Base-by-base conservation (phyloP, 2,113 vertebrate genomes). In the Motacilla tschutschensis region DNA sequence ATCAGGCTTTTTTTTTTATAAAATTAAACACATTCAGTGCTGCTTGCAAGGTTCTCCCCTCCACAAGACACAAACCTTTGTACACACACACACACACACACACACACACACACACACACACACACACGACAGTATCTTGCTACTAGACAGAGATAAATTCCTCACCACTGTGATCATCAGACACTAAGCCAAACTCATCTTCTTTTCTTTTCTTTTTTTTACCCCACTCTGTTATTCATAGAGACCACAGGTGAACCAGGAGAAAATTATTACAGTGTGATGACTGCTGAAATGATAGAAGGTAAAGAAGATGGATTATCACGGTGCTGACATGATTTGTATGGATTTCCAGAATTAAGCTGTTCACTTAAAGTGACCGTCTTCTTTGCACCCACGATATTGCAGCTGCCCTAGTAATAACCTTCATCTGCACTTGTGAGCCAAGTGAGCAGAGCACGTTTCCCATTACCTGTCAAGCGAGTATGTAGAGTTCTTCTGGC, bases 381-480 rank as follows among this genome's bases (percentile, higher is more conserved):
- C 96, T 89, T 96, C 92, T 96, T 95, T 96, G 94, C 79, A 54
- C 91, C 94, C 91, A 70, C 6, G 87, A 93, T 95, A 96, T 96
- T 90, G 58, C 96, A 89, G 96, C 95, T 96, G 97, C 96, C 96
- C 95, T 79, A 66, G 81, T 92, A 95, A 97, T 97, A 98, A 98
- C 97, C 97, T 97, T 97, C 97, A 97, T 97, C 96, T 97, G 96
- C 95, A 97, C 97, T 97, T 97, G 97, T 95, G 96, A 97, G 96
- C 94, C 95, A 95, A 96, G 96, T 94, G 96, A 97, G 95, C 95
- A 95, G 92, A 97, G 96, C 97, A 96, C 95, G 78, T 97, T 97
- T 98, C 96, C 97, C 95, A 98, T 98, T 98, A 97, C 97, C 95
- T 97, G 96, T 97, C 96, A 96, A 97, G 97, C 90, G 74, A 97